phyloP scores from a whole-genome alignment of 1,140 invertebrate species.

The Nautilus pompilius region DNA sequence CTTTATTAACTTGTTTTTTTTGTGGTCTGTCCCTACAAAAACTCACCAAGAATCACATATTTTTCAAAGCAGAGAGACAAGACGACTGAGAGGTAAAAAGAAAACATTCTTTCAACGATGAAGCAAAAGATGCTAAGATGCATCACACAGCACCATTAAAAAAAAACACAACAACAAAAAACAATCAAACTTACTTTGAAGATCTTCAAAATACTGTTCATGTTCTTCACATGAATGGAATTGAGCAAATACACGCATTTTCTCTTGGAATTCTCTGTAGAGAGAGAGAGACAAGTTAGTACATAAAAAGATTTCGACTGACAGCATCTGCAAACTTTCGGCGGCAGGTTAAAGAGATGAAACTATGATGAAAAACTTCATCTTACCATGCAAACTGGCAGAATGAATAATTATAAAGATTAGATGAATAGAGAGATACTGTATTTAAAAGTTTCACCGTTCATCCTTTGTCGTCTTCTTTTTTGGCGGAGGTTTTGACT shows the following conservation, averaged over 20 bases:
- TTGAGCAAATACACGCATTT: constrained; percentile 79
- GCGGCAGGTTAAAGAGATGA: neutral
- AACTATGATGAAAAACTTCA: neutral
- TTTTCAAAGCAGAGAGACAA: too few species aligned
- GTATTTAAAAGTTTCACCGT: constrained; percentile 14
- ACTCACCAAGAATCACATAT: too few species aligned
- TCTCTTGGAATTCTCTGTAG: constrained; percentile 63
- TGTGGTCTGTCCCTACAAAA: too few species aligned
- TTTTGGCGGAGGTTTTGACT: constrained; percentile 9
- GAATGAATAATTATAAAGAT: neutral
- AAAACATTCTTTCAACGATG: too few species aligned
- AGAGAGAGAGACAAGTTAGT: constrained; percentile 7
- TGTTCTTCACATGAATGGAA: constrained; percentile 83
- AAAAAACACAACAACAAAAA: too few species aligned
- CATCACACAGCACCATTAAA: too few species aligned
- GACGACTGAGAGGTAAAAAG: too few species aligned
- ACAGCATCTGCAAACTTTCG: constrained; percentile 64
- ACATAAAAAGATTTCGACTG: neutral
- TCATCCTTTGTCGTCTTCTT: constrained; percentile 59
- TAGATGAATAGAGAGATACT: constrained; percentile 6
- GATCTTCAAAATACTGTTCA: constrained; percentile 70
- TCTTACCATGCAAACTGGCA: neutral
- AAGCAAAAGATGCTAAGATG: too few species aligned
- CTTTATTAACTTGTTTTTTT: too few species aligned
- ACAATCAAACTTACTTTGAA: too few species aligned